Base-by-base conservation (phyloP, 2,113 vertebrate genomes). In the Peucedramus taeniatus region DNA sequence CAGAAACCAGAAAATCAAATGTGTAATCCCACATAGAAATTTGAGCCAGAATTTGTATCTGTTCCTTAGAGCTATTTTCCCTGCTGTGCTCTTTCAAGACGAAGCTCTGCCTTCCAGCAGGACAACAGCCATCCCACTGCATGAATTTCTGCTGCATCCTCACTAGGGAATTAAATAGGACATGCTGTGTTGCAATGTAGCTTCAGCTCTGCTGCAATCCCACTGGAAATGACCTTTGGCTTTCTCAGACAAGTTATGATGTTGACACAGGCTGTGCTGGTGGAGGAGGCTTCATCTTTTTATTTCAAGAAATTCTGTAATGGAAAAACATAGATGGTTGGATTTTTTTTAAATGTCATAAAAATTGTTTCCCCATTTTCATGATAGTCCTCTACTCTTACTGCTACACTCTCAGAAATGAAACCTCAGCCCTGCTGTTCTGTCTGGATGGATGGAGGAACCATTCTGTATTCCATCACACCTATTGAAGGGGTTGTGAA, bases 21-120 rank as follows among this genome's bases (percentile, higher is more conserved):
- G 10, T 0, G 0, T 59, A 76, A 63, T 68, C 11, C 30, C 11
- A 6, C 3, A 26, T 0, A 45, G 21, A 20, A 76, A 42, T 44
- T 72, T 21, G 21, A 76, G 16, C 27, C 68, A 80, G 57, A 76
- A 80, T 27, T 61, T 76, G 6, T 74, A 50, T 51, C n/a, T 82
- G 68, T 20, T 80, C 15, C 26, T 44, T 57, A 42, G 26, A 72
- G 37, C 20, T 68, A 6, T 44, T 84, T 65, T 47, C 13, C 27
- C 18, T 9, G 5, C 35, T 39, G 20, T n/a, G 3, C 18, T 72
- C 16, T 59, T 86, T 86, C 57, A 83, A 15, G 60, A 86, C 2
- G 1, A 59, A 57, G 5, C 24, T 82, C 82, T 83, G 26, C 18
- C 57, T 88, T 85, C 30, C 15, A 93, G 44, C 9, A 70, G 61